Evolutionary conservation across 2,113 vertebrate species (phyloP).

Genomic region (Heptranchias perlo): DNA sequence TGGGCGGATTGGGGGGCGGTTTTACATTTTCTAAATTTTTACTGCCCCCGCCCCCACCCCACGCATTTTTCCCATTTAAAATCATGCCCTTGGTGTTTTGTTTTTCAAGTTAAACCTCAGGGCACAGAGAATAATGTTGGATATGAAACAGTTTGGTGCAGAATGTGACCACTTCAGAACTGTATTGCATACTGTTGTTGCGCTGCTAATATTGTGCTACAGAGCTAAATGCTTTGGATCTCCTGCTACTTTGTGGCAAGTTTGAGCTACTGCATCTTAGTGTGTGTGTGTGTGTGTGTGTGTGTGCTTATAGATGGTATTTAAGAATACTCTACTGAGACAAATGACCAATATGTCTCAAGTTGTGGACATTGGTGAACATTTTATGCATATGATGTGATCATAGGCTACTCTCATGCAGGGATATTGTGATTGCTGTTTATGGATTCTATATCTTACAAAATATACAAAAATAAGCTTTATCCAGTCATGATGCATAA

Average conservation of each 20-base stretch:
- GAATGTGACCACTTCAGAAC: neutral
- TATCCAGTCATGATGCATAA: neutral
- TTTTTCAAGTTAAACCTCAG: neutral
- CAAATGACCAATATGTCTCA: neutral
- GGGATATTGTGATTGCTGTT: neutral
- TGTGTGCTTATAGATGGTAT: neutral
- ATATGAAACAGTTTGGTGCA: neutral
- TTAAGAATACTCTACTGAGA: neutral
- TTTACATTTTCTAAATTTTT: no score
- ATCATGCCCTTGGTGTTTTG: neutral
- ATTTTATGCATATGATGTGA: neutral
- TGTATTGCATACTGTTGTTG: neutral
- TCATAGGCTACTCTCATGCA: neutral
- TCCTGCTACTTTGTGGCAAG: constrained; percentile 18
- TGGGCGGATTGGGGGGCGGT: no score
- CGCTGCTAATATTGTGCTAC: no score
- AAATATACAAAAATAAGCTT: neutral
- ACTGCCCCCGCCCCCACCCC: no score
- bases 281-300: no score
- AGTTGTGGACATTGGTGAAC: neutral
- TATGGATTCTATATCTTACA: neutral
- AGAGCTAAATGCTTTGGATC: neutral
- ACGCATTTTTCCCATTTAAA: no score
- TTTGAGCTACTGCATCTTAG: neutral
- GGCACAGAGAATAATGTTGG: neutral